A percentile compares a stretch with the other conserved stretches of the same genome.
phyloP scores from a whole-genome alignment of 2,888 invertebrate species.

The Pyrgus malvae region DNA sequence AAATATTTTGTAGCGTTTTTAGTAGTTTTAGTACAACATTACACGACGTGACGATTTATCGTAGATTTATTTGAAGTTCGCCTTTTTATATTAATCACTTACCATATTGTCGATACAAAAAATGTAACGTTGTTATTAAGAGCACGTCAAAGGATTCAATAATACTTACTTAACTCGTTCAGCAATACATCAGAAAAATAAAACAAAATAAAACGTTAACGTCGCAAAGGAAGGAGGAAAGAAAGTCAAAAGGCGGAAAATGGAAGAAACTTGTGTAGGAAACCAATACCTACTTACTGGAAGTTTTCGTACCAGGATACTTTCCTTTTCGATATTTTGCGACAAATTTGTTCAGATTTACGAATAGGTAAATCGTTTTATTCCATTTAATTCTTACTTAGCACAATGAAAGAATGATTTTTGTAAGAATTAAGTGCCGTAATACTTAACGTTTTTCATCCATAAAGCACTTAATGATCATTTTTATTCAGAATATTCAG shows the following conservation, averaged over 20 bases:
- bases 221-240: constrained; percentile 17
- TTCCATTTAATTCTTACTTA: background rate
- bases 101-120: no score
- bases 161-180: no score
- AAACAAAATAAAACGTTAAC: constrained; percentile 27
- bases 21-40: no score
- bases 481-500: constrained; percentile 26
- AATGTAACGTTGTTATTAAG: no score
- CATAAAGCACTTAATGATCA: constrained; percentile 18
- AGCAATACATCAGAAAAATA: constrained; percentile 13
- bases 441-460: constrained; percentile 20
- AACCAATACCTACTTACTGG: constrained; percentile 23
- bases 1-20: no score
- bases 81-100: no score
- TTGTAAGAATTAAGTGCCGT: constrained; percentile 1
- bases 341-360: constrained; percentile 4
- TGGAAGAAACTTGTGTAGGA: constrained; percentile 25
- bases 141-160: no score
- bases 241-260: constrained; percentile 28
- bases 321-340: constrained; percentile 13
- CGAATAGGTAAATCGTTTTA: no score
- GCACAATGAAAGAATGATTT: background rate
- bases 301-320: constrained; percentile 19
- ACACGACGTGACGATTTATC: no score
- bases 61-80: no score